These are phyloP conservation scores for Stomorhina lunata DNA, from an alignment of 2,888 invertebrate species.

Conservation along the genomic window DNA sequence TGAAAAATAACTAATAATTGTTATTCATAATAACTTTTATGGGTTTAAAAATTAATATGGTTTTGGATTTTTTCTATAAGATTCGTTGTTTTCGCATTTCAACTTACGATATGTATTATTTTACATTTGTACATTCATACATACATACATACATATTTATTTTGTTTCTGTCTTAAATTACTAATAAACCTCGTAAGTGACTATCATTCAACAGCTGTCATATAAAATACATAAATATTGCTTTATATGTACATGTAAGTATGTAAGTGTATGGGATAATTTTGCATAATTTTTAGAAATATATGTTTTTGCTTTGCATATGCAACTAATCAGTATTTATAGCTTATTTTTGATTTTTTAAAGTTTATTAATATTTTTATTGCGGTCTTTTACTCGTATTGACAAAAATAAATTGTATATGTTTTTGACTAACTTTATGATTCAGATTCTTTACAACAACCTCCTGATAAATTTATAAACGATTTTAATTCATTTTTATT, in stretches of 20 bases:
- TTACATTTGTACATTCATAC: no score
- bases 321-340: slow-evolving; percentile 45
- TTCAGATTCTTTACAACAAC: no score
- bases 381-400: not conserved
- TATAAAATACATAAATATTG: slow-evolving; percentile 73
- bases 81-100: slow-evolving; percentile 12
- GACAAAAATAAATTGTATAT: not conserved
- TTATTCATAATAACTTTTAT: no score
- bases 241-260: slow-evolving; percentile 2
- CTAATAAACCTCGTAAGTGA: slow-evolving; percentile 63
- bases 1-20: no score
- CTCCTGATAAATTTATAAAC: no score
- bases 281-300: slow-evolving; percentile 70
- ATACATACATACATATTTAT: no score
- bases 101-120: slow-evolving; percentile 2
- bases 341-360: slow-evolving; percentile 2
- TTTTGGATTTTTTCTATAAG: no score
- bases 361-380: slow-evolving; percentile 40
- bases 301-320: slow-evolving; percentile 55
- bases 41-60: no score
- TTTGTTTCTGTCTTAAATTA: slow-evolving; percentile 53
- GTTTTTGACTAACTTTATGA: not conserved
- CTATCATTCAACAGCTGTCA: slow-evolving; percentile 71
- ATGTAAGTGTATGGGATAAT: slow-evolving; percentile 66
- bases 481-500: no score